These are phyloP conservation scores for Ceryle rudis DNA, from an alignment of 2,797 vertebrate genomes.

Conservation along the genomic window DNA sequence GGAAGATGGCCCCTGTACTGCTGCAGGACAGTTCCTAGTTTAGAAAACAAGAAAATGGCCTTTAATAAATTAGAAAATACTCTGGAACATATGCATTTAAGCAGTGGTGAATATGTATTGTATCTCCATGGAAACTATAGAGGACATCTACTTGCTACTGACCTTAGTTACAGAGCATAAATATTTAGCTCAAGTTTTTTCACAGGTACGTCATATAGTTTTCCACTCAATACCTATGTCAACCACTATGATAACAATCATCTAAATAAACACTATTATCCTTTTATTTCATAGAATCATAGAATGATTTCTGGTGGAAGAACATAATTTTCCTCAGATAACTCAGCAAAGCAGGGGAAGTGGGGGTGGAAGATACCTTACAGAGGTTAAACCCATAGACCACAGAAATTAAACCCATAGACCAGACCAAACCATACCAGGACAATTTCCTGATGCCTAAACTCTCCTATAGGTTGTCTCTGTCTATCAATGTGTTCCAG, in stretches of 20 bases:
- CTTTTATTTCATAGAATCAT: too few relatives aligned
- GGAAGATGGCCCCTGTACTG: background rate
- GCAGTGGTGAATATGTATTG: background rate
- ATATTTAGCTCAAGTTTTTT: background rate
- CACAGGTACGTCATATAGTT: background rate
- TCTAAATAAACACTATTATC: background rate
- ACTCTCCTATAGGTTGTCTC: background rate
- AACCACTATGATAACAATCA: background rate
- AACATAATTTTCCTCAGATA: background rate
- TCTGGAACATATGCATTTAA: background rate
- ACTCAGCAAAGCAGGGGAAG: background rate
- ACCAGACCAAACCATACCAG: too few relatives aligned
- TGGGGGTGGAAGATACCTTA: accelerated
- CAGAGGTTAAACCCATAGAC: background rate
- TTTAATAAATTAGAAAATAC: background rate
- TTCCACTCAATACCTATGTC: background rate
- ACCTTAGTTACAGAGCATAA: background rate
- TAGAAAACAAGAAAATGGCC: background rate
- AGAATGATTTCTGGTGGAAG: background rate
- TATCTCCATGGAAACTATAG: background rate
- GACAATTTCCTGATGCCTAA: background rate
- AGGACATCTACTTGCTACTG: accelerated
- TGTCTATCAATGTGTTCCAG: background rate
- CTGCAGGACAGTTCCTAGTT: background rate
- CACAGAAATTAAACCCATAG: background rate